Evolutionary conservation across 2,888 invertebrate genomes (phyloP), one percentile per base, ranked within the genome.

Genomic region (Pasiphila rectangulata): DNA sequence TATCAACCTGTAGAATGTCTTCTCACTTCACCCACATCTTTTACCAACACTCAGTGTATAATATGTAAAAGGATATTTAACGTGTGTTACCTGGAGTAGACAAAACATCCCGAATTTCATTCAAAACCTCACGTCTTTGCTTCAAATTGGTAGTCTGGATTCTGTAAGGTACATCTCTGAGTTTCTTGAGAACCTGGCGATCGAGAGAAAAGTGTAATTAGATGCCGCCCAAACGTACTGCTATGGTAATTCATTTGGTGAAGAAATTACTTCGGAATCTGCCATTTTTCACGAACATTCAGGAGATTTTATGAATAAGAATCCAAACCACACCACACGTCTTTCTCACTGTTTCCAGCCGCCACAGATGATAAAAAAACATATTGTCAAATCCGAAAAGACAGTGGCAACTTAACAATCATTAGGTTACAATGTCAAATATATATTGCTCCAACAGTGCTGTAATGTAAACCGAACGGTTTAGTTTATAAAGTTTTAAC

Each of bases 71-170:
- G 12, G n/a, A 13, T 12, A 27, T 13, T 23, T 32, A 30, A 9
- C 41, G 13, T 16, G 15, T 53, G 51, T 53, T 58, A 96, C 96
- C 95, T 83, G 94, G 91, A 75, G 93, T 92, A 69, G 91, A 89
- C 74, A 95, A 88, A 75, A 94, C 92, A 78, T 90, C 86, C 68
- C 91, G 90, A 75, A 94, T 92, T 87, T 92, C 91, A 64, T 92
- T 80, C 55, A 94, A 85, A 67, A 93, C 90, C 74, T 91, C 87
- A 72, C 91, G 91, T 69, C 94, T 90, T 69, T 92, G 93, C 71
- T 91, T 93, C 72, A 92, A 85, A 82, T 93, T 94, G 58, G 94
- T 90, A 67, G 93, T 92, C 78, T 94, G 94, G 67, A 94, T 90
- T 81, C 91, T 92, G 75, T 91, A 91, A 46, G 94, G 93, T 68